These are phyloP conservation scores for Penaeus japonicus DNA, from an alignment of 1,140 invertebrate species.

Conservation along the genomic window DNA sequence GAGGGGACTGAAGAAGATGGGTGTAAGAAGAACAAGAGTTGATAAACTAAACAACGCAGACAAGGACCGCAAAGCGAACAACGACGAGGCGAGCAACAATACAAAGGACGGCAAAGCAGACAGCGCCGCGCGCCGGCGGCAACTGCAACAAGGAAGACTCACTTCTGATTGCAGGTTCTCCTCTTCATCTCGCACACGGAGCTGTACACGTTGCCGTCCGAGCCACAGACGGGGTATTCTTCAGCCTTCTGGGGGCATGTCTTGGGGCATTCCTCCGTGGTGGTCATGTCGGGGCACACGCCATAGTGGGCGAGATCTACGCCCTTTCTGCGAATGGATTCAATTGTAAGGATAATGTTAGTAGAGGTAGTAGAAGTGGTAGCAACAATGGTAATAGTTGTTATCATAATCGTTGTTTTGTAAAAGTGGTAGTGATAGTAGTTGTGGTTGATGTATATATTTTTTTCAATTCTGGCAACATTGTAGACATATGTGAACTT, in stretches of 20 bases:
- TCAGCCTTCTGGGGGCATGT: constrained; percentile 72
- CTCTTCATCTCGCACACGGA: constrained; percentile 87
- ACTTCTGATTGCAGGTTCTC: constrained; percentile 83
- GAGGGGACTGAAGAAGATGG: no score
- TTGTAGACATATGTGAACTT: no score
- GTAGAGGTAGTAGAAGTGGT: neutral
- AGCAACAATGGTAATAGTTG: no score
- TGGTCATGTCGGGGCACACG: constrained; percentile 79
- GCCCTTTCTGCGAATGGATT: constrained; percentile 74
- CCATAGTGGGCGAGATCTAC: constrained; percentile 86
- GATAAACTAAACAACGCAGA: no score
- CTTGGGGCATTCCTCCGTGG: constrained; percentile 72
- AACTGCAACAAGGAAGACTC: constrained; percentile 79
- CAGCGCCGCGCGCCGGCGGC: constrained; percentile 77
- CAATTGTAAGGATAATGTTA: constrained; percentile 49
- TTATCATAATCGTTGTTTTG: no score
- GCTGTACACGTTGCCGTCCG: constrained; percentile 88
- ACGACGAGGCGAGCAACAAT: neutral
- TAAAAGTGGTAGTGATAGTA: no score
- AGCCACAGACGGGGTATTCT: constrained; percentile 80
- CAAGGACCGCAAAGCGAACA: no score
- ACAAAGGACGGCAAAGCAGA: neutral
- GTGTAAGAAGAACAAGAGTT: no score
- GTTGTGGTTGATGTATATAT: no score
- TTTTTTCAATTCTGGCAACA: no score